Evolutionary conservation across 2,888 invertebrate species (phyloP), one percentile per base, ranked within the genome.

Genomic region (Odontomyia ornata): DNA sequence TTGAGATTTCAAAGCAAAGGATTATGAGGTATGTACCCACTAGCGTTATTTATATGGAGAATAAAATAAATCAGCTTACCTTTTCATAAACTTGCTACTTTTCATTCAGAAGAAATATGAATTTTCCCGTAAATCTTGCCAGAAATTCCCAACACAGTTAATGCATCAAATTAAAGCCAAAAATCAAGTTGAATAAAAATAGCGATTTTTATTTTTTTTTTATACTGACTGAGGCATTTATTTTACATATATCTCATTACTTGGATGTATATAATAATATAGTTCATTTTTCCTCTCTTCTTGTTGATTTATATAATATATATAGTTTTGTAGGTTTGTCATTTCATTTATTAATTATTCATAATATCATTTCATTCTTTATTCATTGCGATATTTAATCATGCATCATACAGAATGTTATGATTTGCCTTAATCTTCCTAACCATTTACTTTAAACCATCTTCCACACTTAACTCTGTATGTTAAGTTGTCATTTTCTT

Each of bases 151-250:
- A 43, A 43, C 43, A 13, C 7, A 43, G 7, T 13, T 43, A 52
- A n/a, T 4, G 52, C 7, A 9, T 3, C 4, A 52, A 60, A 60
- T 60, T 25, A 25, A 60, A 60, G 11, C 21, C 21, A 60, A 21
- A 60, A 60, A 60, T 60, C 18, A 60, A 25, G 25, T 60, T 60
- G 60, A 71, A 76, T 56, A 76, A 77, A 77, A 71, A 56, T 56
- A 52, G 13, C 67, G 28, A 5, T 46, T 46, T 52, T 21, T n/a
- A n/a, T 25, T 72, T 80, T 81, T 80, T 83, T 83, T 85, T 84
- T 85, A 86, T 86, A 86, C 86, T 86, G 86, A 86, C 86, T 86
- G 86, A 86, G 86, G 86, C 86, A 85, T 86, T 86, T 84, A 84
- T 85, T 84, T 82, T 82, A 82, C 82, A 82, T 82, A 71, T 79